phyloP scores from a whole-genome alignment of 2,797 vertebrate genomes.

The Acanthurus leucopareius region DNA sequence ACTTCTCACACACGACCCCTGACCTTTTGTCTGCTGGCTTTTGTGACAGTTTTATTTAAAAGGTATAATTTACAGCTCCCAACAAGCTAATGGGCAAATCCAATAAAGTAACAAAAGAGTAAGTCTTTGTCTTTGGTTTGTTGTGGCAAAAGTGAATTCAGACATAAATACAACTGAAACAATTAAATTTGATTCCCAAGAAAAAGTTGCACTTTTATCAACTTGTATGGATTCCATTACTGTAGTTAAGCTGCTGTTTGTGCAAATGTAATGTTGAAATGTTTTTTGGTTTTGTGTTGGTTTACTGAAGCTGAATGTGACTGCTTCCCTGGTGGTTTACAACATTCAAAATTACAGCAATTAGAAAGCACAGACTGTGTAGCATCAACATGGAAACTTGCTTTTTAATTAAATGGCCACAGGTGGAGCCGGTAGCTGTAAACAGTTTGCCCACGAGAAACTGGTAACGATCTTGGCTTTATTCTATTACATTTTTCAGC shows the following conservation, averaged over 20 bases:
- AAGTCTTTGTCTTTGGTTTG: not conserved
- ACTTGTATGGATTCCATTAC: not conserved
- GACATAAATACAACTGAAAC: constrained; percentile 2
- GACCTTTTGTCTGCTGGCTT: constrained; percentile 56
- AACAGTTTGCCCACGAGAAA: constrained; percentile 2
- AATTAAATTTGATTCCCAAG: not conserved
- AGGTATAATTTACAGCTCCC: constrained; percentile 17
- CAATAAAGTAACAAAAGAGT: not conserved
- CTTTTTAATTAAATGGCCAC: constrained; percentile 24
- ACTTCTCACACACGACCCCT: constrained; percentile 62
- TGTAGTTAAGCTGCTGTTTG: not conserved
- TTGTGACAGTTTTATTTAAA: constrained; percentile 43
- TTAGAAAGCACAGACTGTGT: constrained; percentile 12
- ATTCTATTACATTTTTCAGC: not conserved
- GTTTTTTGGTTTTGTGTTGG: constrained; percentile 2
- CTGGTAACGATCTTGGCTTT: not conserved
- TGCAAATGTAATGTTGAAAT: not conserved
- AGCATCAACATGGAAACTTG: constrained; percentile 4
- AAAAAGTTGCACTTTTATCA: not conserved
- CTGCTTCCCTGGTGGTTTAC: not conserved
- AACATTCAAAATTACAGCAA: constrained; percentile 29
- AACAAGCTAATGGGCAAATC: constrained; percentile 8
- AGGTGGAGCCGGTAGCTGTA: constrained; percentile 11
- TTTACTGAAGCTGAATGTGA: constrained; percentile 4
- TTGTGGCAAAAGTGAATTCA: constrained; percentile 10